A percentile compares a stretch with the other conserved stretches of the same genome.
Evolutionary conservation across 2,797 vertebrate species (phyloP).

Genomic region (Esox masquinongy): DNA sequence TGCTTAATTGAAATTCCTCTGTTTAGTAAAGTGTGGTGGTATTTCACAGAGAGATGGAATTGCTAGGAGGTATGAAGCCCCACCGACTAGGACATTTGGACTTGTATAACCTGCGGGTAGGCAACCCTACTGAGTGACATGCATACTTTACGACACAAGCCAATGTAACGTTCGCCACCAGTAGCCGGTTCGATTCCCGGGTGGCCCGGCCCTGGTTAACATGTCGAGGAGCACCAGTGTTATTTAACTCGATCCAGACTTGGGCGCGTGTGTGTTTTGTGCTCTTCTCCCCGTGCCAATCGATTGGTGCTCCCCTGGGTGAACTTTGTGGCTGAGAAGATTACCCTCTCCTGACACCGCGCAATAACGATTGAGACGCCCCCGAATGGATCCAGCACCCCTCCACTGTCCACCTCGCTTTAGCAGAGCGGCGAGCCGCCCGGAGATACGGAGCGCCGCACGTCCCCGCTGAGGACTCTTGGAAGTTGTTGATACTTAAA

Average conservation of each 20-base stretch:
- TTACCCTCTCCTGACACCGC: constrained; percentile 42
- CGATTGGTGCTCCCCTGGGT: constrained; percentile 54
- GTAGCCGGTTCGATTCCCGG: background rate
- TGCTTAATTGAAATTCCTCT: constrained; percentile 7
- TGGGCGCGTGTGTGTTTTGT: constrained; percentile 27
- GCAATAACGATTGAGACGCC: constrained; percentile 21
- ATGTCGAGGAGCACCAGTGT: background rate
- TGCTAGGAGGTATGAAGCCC: background rate
- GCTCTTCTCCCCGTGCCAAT: constrained; percentile 41
- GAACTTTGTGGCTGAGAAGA: constrained; percentile 48
- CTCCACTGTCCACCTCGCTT: constrained; percentile 63
- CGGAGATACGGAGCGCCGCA: background rate
- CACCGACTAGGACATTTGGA: background rate
- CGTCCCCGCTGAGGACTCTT: constrained; percentile 23
- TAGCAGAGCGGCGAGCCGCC: constrained; percentile 27
- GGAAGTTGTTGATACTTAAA: constrained; percentile 70
- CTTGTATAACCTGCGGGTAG: no score
- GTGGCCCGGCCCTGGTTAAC: constrained; percentile 24
- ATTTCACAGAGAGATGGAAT: background rate
- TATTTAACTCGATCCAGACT: constrained; percentile 48
- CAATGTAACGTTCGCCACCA: background rate
- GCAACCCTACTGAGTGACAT: background rate
- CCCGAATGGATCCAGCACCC: constrained; percentile 40
- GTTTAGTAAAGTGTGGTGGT: background rate
- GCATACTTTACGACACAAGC: background rate